These are phyloP conservation scores for Sebastes ruberrimus DNA, from an alignment of 2,797 vertebrate genomes.

Conservation along the genomic window DNA sequence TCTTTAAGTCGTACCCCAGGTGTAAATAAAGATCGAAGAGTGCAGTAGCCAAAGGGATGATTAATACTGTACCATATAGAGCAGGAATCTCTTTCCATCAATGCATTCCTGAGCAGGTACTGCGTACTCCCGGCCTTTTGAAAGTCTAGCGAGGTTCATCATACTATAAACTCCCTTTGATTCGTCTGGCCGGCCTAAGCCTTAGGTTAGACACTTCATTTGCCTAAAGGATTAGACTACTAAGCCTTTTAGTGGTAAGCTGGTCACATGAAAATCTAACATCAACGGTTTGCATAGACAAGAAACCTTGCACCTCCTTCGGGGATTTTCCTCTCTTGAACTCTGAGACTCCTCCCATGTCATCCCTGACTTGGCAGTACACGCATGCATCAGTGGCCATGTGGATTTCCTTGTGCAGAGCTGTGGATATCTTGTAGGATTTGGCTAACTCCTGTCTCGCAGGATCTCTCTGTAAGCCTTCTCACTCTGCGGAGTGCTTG, in stretches of 20 bases:
- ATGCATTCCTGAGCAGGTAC: conserved; percentile 24
- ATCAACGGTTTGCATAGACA: conserved; percentile 65
- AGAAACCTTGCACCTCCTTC: conserved; percentile 54
- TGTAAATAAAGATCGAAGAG: neutral
- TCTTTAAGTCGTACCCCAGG: neutral
- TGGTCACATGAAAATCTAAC: conserved; percentile 76
- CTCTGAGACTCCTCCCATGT: conserved; percentile 57
- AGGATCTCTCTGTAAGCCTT: conserved; percentile 15
- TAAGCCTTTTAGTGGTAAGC: conserved; percentile 80
- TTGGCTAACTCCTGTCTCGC: conserved; percentile 15
- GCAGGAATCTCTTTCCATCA: neutral
- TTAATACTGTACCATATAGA: neutral
- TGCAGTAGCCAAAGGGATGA: neutral
- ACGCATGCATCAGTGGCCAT: conserved; percentile 62
- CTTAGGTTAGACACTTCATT: conserved; percentile 71
- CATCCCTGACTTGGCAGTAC: conserved; percentile 54
- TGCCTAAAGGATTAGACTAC: conserved; percentile 74
- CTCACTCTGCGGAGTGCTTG: conserved; percentile 9
- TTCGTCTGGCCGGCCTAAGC: conserved; percentile 54
- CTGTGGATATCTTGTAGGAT: conserved; percentile 38
- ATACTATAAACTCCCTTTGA: conserved; percentile 42
- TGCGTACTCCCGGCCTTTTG: neutral
- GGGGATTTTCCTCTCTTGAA: conserved; percentile 56
- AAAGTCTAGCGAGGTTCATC: conserved; percentile 7
- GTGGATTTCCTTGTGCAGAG: conserved; percentile 49